Conservation (phyloP, 2,888 invertebrate genomes). For the Caenorhabditis sp. region DNA sequence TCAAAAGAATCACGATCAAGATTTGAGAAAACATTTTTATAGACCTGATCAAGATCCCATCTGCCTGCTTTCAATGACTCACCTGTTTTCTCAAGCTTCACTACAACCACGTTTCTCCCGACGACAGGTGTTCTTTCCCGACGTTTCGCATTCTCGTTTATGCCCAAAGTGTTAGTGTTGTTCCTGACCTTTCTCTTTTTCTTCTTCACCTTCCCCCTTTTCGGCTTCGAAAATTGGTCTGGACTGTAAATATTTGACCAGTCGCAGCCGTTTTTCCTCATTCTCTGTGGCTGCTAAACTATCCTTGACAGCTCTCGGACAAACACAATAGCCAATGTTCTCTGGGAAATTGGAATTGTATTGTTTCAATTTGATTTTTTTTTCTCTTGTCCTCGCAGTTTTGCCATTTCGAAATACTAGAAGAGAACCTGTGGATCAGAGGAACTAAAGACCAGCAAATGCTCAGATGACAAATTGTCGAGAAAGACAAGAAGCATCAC, state of each 20-base stretch:
- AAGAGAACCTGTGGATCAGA: slow-evolving; percentile 20
- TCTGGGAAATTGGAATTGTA: slow-evolving; percentile 32
- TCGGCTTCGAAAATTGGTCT: slow-evolving; percentile 21
- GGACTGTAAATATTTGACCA: slow-evolving; percentile 60
- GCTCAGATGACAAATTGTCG: slow-evolving; percentile 49
- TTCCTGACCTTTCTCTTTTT: slow-evolving; percentile 53
- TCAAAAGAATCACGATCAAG: slow-evolving; percentile 2
- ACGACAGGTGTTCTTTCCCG: slow-evolving; percentile 46
- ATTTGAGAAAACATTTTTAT: slow-evolving; percentile 27
- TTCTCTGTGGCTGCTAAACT: slow-evolving; percentile 43
- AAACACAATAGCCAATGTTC: slow-evolving; percentile 44
- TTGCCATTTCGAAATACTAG: background rate
- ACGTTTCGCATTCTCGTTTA: slow-evolving; percentile 22
- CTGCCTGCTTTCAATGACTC: slow-evolving; percentile 50
- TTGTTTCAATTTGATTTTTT: slow-evolving; percentile 4
- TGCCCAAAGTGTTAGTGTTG: slow-evolving; percentile 21
- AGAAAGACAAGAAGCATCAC: slow-evolving; percentile 39
- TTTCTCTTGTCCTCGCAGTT: background rate
- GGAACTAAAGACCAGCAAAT: slow-evolving; percentile 25
- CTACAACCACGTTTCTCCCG: slow-evolving; percentile 28
- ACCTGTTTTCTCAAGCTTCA: slow-evolving; percentile 34
- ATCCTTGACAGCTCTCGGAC: slow-evolving; percentile 55
- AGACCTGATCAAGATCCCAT: slow-evolving; percentile 23
- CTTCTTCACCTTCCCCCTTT: slow-evolving; percentile 9
- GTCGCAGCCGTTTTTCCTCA: slow-evolving; percentile 60